Percentiles rank a stretch among this genome's conserved stretches.
Conservation (phyloP, 1,140 invertebrate genomes). For the Physella acuta region DNA sequence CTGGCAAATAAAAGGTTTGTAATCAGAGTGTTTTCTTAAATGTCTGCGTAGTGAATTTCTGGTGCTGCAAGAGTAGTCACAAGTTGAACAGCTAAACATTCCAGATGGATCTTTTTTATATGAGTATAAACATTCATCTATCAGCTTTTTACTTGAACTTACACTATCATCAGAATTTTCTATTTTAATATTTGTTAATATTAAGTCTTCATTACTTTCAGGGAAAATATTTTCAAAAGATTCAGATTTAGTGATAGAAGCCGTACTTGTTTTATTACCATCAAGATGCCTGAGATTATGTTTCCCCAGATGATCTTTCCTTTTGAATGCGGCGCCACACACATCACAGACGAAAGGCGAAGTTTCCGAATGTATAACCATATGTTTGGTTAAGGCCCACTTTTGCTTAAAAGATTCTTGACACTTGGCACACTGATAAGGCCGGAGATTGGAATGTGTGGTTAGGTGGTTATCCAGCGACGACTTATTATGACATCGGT, state of each 20-base stretch:
- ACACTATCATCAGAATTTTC: background rate
- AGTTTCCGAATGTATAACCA: background rate
- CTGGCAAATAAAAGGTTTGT: background rate
- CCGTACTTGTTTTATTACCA: background rate
- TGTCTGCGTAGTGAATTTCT: background rate
- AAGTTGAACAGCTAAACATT: background rate
- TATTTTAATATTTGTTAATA: background rate
- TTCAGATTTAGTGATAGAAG: background rate
- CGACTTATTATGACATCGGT: background rate
- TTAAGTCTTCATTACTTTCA: background rate
- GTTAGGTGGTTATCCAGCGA: background rate
- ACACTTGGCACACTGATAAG: background rate
- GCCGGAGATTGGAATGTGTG: background rate
- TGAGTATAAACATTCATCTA: too few relatives aligned
- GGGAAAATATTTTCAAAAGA: background rate
- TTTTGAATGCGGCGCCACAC: conserved; percentile 1
- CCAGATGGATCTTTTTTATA: background rate
- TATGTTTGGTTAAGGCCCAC: background rate
- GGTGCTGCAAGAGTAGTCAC: conserved; percentile 1
- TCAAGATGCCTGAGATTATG: conserved; percentile 8
- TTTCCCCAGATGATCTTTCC: background rate
- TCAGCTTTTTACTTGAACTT: too few relatives aligned
- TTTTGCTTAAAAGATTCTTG: background rate
- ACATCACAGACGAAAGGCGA: background rate
- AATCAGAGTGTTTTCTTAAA: background rate